Conservation (phyloP, 2,113 vertebrate genomes). For the Conger conger region DNA sequence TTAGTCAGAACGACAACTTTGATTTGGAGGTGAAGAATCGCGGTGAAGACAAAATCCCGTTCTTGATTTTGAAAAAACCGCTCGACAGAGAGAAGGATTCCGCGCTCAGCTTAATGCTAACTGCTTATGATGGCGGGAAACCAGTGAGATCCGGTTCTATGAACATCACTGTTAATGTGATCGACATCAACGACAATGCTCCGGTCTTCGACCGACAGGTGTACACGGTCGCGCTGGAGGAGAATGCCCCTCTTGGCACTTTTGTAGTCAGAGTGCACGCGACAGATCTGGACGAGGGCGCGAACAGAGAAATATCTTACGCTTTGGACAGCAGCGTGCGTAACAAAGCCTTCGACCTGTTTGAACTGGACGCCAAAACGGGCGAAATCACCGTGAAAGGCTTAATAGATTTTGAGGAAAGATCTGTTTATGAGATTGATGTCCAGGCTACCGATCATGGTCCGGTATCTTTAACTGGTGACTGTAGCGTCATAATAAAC, state of each 20-base stretch:
- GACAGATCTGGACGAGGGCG: constrained; percentile 72
- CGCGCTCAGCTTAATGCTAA: constrained; percentile 64
- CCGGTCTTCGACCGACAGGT: constrained; percentile 70
- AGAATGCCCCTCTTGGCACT: constrained; percentile 66
- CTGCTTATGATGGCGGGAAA: constrained; percentile 71
- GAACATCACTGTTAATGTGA: constrained; percentile 63
- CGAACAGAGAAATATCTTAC: constrained; percentile 68
- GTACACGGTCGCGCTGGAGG: constrained; percentile 68
- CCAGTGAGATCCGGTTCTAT: constrained; percentile 69
- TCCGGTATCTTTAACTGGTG: constrained; percentile 48
- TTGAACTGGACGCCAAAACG: constrained; percentile 50
- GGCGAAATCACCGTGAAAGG: constrained; percentile 54
- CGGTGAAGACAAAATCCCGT: constrained; percentile 55
- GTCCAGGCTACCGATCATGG: constrained; percentile 61
- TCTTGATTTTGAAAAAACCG: constrained; percentile 61
- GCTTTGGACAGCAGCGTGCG: constrained; percentile 43
- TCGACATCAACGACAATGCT: constrained; percentile 81
- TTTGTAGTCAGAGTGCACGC: constrained; percentile 71
- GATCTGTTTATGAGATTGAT: constrained; percentile 33
- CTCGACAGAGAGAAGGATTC: constrained; percentile 42
- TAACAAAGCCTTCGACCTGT: constrained; percentile 34
- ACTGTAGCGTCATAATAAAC: constrained; percentile 57
- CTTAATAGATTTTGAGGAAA: constrained; percentile 39
- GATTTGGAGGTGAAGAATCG: constrained; percentile 52
- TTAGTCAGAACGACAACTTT: constrained; percentile 61